Percentiles rank a stretch among this genome's conserved stretches.
phyloP scores from a whole-genome alignment of 1,140 invertebrate genomes.

The Macrosteles quadrilineatus region DNA sequence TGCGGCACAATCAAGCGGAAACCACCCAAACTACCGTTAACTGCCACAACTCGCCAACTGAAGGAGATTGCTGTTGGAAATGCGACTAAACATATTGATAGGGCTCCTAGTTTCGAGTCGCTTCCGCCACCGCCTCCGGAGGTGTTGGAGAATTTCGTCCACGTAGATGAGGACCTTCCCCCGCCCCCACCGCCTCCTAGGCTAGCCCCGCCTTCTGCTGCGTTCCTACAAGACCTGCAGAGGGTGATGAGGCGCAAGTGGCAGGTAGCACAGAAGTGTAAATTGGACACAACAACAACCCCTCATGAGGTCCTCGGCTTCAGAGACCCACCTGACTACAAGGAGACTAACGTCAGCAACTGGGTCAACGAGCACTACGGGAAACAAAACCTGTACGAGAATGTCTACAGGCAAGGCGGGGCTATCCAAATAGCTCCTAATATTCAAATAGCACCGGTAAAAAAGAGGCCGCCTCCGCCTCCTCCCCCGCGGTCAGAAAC shows the following conservation, averaged over 20 bases:
- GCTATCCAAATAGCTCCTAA: constrained; percentile 31
- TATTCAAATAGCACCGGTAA: constrained; percentile 44
- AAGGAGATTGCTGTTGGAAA: constrained; percentile 37
- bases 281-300: constrained; percentile 77
- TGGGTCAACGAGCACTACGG: constrained; percentile 91
- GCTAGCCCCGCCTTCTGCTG: constrained; percentile 60
- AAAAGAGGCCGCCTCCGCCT: constrained; percentile 69
- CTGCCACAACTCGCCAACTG: constrained; percentile 84
- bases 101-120: constrained; percentile 64
- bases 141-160: constrained; percentile 55
- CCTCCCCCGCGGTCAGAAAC: constrained; percentile 77
- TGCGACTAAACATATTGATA: not conserved
- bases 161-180: constrained; percentile 39
- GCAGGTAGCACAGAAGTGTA: constrained; percentile 86
- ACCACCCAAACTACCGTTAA: constrained; percentile 85
- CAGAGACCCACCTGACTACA: constrained; percentile 71
- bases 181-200: constrained; percentile 62
- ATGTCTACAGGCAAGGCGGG: constrained; percentile 44
- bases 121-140: constrained; percentile 76
- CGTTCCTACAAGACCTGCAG: constrained; percentile 85
- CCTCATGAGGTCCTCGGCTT: constrained; percentile 91
- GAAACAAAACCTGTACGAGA: constrained; percentile 28
- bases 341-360: constrained; percentile 81
- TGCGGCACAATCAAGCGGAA: constrained; percentile 82
- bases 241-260: constrained; percentile 92